phyloP scores from a whole-genome alignment of 1,140 invertebrate genomes.

The Oncopeltus fasciatus region DNA sequence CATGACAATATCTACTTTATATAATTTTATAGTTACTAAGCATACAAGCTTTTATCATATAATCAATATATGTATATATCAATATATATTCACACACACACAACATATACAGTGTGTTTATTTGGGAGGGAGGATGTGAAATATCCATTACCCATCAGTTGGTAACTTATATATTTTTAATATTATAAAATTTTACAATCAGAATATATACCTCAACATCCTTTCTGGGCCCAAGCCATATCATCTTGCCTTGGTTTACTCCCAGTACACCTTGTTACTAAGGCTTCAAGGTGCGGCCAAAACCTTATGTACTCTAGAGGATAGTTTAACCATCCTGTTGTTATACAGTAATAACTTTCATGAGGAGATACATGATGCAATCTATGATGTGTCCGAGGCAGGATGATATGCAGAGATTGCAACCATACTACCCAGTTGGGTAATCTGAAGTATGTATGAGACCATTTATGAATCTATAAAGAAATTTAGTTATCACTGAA shows the following conservation, averaged over 20 bases:
- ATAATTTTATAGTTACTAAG: too few relatives aligned
- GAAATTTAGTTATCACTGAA: too few relatives aligned
- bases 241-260: slow-evolving; percentile 84
- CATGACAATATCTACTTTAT: too few relatives aligned
- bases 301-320: slow-evolving; percentile 80
- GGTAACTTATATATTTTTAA: too few relatives aligned
- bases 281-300: slow-evolving; percentile 65
- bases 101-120: too few relatives aligned
- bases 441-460: slow-evolving; percentile 94
- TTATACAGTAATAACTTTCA: slow-evolving; percentile 96
- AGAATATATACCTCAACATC: slow-evolving; percentile 9
- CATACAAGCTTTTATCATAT: too few relatives aligned
- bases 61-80: too few relatives aligned
- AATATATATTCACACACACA: too few relatives aligned
- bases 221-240: slow-evolving; percentile 85
- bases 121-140: too few relatives aligned
- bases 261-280: slow-evolving; percentile 68
- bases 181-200: too few relatives aligned
- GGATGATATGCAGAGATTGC: slow-evolving; percentile 80
- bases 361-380: slow-evolving; percentile 95
- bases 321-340: slow-evolving; percentile 97
- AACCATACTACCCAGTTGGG: slow-evolving; percentile 77
- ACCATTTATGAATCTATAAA: too few relatives aligned
- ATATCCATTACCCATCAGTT: too few relatives aligned
- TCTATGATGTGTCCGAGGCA: slow-evolving; percentile 86